These are phyloP conservation scores for Leptodactylus fallax DNA, from an alignment of 2,797 vertebrate species.

Conservation along the genomic window DNA sequence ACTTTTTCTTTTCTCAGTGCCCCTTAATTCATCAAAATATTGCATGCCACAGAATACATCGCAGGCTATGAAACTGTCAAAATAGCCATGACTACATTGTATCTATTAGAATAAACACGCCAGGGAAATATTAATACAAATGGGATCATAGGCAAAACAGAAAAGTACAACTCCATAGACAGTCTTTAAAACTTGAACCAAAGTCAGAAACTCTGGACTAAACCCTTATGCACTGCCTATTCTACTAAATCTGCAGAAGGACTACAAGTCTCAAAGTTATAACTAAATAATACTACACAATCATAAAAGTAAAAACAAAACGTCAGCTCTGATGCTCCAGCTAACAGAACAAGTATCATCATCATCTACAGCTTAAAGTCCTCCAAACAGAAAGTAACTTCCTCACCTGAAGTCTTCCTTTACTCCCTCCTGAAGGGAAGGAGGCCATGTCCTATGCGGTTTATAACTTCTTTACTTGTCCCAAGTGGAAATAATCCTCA, in stretches of 20 bases:
- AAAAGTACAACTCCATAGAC: background rate
- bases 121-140: background rate
- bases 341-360: background rate
- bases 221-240: background rate
- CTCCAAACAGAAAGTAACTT: background rate
- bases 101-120: background rate
- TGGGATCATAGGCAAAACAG: background rate
- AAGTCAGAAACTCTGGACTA: background rate
- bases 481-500: background rate
- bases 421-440: conserved; percentile 36
- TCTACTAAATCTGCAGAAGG: background rate
- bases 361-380: background rate
- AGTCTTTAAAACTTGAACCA: background rate
- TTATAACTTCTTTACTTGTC: background rate
- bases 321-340: no score
- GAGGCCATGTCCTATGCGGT: conserved; percentile 35
- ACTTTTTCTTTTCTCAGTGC: background rate
- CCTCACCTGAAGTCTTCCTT: conserved; percentile 46
- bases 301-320: no score
- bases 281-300: no score
- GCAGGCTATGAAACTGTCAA: background rate
- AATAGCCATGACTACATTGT: background rate
- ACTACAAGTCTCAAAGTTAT: background rate
- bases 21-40: background rate
- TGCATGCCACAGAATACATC: background rate